These are phyloP conservation scores for Vandiemenella viatica DNA, from an alignment of 2,888 invertebrate genomes.

Conservation along the genomic window DNA sequence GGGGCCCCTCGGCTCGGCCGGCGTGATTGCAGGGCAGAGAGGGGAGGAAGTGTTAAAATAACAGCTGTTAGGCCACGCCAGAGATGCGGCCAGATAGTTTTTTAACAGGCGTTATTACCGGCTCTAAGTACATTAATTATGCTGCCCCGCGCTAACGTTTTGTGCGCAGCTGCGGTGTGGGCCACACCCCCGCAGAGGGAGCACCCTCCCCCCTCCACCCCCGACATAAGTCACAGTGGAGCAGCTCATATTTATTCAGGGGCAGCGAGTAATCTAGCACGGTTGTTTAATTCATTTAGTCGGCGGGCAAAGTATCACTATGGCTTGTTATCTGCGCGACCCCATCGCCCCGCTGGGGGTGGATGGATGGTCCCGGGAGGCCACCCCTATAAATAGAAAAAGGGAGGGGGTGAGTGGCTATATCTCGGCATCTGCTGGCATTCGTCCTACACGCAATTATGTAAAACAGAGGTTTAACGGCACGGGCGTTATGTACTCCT, in stretches of 20 bases:
- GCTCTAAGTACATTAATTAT: constrained; percentile 1
- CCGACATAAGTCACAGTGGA: neutral
- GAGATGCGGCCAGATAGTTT: neutral
- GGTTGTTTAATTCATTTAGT: neutral
- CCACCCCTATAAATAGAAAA: no score
- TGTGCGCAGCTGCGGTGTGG: neutral
- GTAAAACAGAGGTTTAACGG: no score
- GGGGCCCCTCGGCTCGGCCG: constrained; percentile 1
- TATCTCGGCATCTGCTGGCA: no score
- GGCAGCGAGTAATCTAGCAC: neutral
- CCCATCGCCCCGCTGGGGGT: neutral
- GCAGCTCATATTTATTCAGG: neutral
- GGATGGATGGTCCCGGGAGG: neutral
- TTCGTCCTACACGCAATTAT: no score
- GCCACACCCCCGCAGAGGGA: neutral
- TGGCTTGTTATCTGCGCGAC: neutral
- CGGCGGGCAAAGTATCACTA: neutral
- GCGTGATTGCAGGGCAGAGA: constrained; percentile 2
- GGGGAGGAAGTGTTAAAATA: constrained; percentile 4
- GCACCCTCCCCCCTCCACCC: neutral
- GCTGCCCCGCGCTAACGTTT: neutral
- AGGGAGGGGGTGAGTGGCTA: no score
- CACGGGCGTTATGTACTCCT: no score
- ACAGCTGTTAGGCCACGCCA: constrained; percentile 6
- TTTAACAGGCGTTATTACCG: constrained; percentile 3